A percentile compares a stretch with the other conserved stretches of the same genome.
phyloP scores from a whole-genome alignment of 2,797 vertebrate species.

The Yasuhikotakia modesta region DNA sequence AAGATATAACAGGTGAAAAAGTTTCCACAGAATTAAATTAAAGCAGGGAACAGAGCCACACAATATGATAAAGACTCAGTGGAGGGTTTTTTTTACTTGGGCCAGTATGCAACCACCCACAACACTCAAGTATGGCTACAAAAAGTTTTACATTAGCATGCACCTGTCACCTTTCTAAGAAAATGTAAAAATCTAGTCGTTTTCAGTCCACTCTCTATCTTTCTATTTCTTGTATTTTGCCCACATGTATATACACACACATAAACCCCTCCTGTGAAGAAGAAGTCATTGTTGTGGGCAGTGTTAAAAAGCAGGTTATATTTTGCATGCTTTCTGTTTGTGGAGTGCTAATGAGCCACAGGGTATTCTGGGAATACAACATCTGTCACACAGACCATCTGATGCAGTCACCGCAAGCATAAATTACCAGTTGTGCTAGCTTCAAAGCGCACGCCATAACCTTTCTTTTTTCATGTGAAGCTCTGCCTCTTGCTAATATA shows the following conservation, averaged over 20 bases:
- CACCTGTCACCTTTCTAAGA: background rate
- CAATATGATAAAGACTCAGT: background rate
- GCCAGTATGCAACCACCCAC: background rate
- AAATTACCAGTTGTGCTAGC: conserved; percentile 49
- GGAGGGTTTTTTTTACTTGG: background rate
- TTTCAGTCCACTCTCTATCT: background rate
- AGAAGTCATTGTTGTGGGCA: conserved; percentile 58
- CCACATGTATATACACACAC: background rate
- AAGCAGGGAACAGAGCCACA: background rate
- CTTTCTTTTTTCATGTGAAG: background rate
- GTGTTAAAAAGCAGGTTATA: conserved; percentile 58
- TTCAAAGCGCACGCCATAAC: conserved; percentile 10
- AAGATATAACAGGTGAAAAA: background rate
- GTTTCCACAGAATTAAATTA: background rate
- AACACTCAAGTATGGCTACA: background rate
- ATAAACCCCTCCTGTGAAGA: conserved; percentile 13
- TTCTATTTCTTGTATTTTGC: background rate
- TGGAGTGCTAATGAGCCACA: conserved; percentile 49
- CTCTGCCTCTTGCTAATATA: background rate
- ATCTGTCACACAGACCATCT: conserved; percentile 61
- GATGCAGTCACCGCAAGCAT: conserved; percentile 56
- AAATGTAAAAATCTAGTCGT: background rate
- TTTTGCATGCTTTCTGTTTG: conserved; percentile 47
- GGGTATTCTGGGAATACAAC: conserved; percentile 56
- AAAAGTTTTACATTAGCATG: background rate